Evolutionary conservation across 2,797 vertebrate species (phyloP), one percentile per base, ranked within the genome.

Genomic region (Pangasius sanitwongsei): DNA sequence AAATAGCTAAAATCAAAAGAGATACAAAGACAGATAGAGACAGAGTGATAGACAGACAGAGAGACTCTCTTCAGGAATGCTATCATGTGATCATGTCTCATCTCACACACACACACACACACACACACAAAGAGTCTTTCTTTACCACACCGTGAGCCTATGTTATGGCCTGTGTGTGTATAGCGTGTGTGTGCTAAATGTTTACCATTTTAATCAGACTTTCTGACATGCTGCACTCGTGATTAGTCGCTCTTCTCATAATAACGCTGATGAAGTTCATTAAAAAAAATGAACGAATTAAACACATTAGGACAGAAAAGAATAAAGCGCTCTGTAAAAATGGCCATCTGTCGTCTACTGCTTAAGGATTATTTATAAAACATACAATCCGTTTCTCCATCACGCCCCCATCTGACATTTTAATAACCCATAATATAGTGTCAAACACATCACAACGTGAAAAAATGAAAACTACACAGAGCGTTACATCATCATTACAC

Each of bases 401-500:
- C 74, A 28, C 16, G 34, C 53, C 18, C 8, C 9, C 34, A n/a
- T 83, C 34, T 63, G 81, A 83, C 81, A 83, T 25, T 16, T 63
- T 48, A 83, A 83, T 83, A 83, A 44, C 11, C 81, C 13, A 0
- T 63, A 48, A 44, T n/a, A 8, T 8, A 44, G 57, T 44, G 81
- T 83, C 44, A 57, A 57, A 15, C 37, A 65, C 59, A 83, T 44
- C 81, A n/a, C 25, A 1, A 11, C 5, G 4, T 63, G 34, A n/a
- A 83, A 41, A 61, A 61, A 9, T 6, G 23, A 28, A 28, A 55
- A 50, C 1, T 1, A 55, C 48, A 55, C 50, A 2, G 77, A 55
- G 48, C 20, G n/a, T 81, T 59, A 81, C 53, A 81, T 81, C 78
- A 57, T 81, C 53, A 20, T 81, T 34, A 81, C 53, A 34, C 15